Evolutionary conservation across 1,140 invertebrate species (phyloP).

Genomic region (Drosophila insularis): DNA sequence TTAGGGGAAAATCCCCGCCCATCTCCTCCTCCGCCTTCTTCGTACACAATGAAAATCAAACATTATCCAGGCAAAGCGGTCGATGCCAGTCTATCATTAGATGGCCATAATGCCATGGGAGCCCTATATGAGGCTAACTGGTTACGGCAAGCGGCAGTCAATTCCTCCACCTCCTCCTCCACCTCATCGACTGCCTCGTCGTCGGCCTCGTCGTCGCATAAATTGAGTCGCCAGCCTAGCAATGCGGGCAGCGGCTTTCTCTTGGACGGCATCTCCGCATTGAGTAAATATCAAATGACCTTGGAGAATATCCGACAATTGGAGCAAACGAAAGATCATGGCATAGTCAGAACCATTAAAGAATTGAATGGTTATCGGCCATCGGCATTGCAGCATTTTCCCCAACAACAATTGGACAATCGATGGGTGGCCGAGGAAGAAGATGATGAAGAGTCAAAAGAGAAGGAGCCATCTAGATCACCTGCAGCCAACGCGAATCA

Average conservation of each 20-base stretch:
- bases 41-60: conserved; percentile 90
- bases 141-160: conserved; percentile 85
- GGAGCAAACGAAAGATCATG: conserved; percentile 56
- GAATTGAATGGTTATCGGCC: conserved; percentile 85
- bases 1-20: conserved; percentile 1
- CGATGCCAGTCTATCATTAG: conserved; percentile 85
- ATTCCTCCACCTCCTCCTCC: conserved; percentile 8
- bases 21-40: neutral
- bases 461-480: neutral
- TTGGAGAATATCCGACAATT: conserved; percentile 83
- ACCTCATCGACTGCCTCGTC: conserved; percentile 29
- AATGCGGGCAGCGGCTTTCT: conserved; percentile 68
- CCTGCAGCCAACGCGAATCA: conserved; percentile 56
- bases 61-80: conserved; percentile 91
- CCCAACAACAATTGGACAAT: conserved; percentile 83
- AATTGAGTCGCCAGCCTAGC: conserved; percentile 53
- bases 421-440: conserved; percentile 83
- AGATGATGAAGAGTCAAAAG: neutral
- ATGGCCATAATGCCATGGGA: conserved; percentile 87
- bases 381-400: conserved; percentile 83
- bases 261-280: conserved; percentile 84
- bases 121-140: conserved; percentile 92
- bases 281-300: conserved; percentile 86
- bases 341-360: conserved; percentile 81
- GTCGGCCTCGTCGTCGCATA: conserved; percentile 13